These are phyloP conservation scores for Cheilosia soror DNA, from an alignment of 2,888 invertebrate species.

Conservation along the genomic window DNA sequence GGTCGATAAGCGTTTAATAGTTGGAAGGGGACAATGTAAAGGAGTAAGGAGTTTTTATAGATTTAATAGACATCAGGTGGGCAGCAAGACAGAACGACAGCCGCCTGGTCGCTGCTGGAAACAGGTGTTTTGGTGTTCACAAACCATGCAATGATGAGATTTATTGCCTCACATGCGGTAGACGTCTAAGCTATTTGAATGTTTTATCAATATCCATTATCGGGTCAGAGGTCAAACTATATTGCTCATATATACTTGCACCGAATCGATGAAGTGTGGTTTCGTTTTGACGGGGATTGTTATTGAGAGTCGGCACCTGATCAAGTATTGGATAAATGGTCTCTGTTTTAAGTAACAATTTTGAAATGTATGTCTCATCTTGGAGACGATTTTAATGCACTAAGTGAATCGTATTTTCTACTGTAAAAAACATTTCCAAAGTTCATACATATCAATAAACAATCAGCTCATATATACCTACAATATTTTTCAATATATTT, in stretches of 20 bases:
- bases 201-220: constrained; percentile 71
- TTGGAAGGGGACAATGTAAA: constrained; percentile 33
- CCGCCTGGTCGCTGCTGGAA: constrained; percentile 41
- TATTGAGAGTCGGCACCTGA: neutral
- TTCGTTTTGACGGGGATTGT: neutral
- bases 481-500: too few species aligned
- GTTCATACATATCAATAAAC: too few species aligned
- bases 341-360: too few species aligned
- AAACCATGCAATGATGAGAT: constrained; percentile 49
- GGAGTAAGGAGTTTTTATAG: constrained; percentile 9
- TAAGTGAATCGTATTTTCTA: too few species aligned
- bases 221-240: constrained; percentile 59
- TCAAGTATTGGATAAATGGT: too few species aligned
- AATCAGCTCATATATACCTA: too few species aligned
- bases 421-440: too few species aligned
- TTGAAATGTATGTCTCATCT: too few species aligned
- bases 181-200: constrained; percentile 47
- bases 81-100: constrained; percentile 27
- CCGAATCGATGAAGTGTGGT: constrained; percentile 20
- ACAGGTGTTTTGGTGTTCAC: constrained; percentile 69
- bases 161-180: constrained; percentile 4
- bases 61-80: constrained; percentile 30
- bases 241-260: neutral
- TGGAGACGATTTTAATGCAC: too few species aligned
- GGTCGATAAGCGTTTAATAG: constrained; percentile 64